These are phyloP conservation scores for Danio tinwini DNA, from an alignment of 2,797 vertebrate species.

Conservation along the genomic window DNA sequence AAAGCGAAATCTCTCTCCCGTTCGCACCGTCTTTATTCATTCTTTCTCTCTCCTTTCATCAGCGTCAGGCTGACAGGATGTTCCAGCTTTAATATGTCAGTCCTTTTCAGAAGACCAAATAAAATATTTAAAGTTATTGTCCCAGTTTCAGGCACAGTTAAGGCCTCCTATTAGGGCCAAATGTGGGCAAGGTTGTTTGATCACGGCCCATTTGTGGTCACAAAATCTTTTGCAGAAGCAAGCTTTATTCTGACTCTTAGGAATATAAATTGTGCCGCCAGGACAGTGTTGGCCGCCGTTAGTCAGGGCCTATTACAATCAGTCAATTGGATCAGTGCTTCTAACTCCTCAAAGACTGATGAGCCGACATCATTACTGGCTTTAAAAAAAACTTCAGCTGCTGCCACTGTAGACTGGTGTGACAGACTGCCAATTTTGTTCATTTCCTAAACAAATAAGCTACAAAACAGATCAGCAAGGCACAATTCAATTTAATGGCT, in stretches of 20 bases:
- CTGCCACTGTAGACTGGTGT: slow-evolving; percentile 36
- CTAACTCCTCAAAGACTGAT: slow-evolving; percentile 48
- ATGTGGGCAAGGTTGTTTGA: slow-evolving; percentile 44
- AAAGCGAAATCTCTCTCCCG: slow-evolving; percentile 7
- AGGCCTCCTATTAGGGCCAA: slow-evolving; percentile 41
- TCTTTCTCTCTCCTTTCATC: slow-evolving; percentile 28
- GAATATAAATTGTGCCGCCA: slow-evolving; percentile 45
- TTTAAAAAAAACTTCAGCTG: slow-evolving; percentile 45
- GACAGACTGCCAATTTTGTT: slow-evolving; percentile 35
- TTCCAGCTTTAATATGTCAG: slow-evolving; percentile 32
- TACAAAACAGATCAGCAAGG: slow-evolving; percentile 9
- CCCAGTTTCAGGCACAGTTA: slow-evolving; percentile 43
- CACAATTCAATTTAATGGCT: slow-evolving; percentile 30
- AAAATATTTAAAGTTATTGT: slow-evolving; percentile 52
- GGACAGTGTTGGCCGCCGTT: slow-evolving; percentile 38
- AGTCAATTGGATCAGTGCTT: slow-evolving; percentile 54
- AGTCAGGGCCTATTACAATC: slow-evolving; percentile 59
- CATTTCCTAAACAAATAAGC: slow-evolving; percentile 37
- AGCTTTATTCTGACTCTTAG: slow-evolving; percentile 22
- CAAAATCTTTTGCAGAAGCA: slow-evolving; percentile 5
- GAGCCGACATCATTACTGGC: slow-evolving; percentile 47
- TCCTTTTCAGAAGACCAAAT: slow-evolving; percentile 46
- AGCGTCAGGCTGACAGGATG: slow-evolving; percentile 13
- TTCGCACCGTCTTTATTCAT: slow-evolving; percentile 1
- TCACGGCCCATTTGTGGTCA: slow-evolving; percentile 42